Evolutionary conservation across 2,888 invertebrate genomes (phyloP).

Genomic region (Drosophila leonis): DNA sequence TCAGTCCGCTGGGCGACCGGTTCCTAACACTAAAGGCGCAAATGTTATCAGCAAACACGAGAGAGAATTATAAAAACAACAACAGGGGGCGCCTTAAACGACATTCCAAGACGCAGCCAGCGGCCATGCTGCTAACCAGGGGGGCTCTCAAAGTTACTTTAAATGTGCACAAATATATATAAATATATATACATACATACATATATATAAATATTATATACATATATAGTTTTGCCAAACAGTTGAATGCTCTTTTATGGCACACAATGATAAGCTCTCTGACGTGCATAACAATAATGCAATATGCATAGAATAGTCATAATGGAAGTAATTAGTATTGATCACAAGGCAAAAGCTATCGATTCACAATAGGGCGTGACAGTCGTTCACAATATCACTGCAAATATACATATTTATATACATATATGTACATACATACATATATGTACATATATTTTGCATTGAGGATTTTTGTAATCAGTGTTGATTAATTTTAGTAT

Average conservation of each 20-base stretch:
- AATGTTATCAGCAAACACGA: conserved; percentile 73
- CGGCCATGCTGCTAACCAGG: conserved; percentile 30
- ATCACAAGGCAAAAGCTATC: conserved; percentile 42
- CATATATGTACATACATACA: background rate
- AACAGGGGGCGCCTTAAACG: conserved; percentile 53
- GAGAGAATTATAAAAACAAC: conserved; percentile 41
- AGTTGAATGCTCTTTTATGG: conserved; percentile 64
- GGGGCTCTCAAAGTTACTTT: conserved; percentile 25
- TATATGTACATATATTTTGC: conserved; percentile 1
- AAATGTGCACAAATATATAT: background rate
- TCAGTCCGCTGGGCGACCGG: conserved; percentile 19
- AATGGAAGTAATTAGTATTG: conserved; percentile 72
- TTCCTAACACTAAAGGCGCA: conserved; percentile 62
- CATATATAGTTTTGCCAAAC: conserved; percentile 42
- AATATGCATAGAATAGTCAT: conserved; percentile 62
- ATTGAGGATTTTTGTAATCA: conserved; percentile 11
- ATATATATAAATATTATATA: conserved; percentile 5
- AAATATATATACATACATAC: background rate
- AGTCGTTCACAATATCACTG: conserved; percentile 11
- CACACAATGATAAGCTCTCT: conserved; percentile 52
- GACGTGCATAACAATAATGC: conserved; percentile 62
- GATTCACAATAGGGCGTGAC: conserved; percentile 40
- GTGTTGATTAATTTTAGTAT: conserved; percentile 8
- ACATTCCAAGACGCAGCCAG: conserved; percentile 56
- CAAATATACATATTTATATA: background rate